phyloP scores from a whole-genome alignment of 92 coral and sea anemone genomes.

The Scolanthus callimorphus region DNA sequence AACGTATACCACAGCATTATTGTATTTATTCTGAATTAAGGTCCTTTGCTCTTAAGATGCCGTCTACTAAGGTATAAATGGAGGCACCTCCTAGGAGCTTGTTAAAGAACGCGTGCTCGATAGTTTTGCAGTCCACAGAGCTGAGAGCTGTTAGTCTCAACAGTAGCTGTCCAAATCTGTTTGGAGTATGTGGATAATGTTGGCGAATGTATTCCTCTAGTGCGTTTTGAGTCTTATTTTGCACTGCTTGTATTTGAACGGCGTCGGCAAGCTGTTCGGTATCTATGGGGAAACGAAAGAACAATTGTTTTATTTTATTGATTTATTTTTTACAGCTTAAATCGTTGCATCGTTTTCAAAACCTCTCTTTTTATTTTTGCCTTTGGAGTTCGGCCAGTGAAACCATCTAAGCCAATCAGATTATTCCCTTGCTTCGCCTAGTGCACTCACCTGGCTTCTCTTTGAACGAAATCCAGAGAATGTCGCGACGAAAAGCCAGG shows the following conservation, averaged over 20 bases:
- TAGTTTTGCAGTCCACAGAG: slow-evolving; percentile 68
- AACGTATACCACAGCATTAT: too few relatives aligned
- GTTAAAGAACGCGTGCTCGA: slow-evolving; percentile 85
- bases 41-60: slow-evolving; percentile 72
- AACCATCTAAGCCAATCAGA: too few relatives aligned
- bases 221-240: slow-evolving; percentile 95
- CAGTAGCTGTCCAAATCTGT: slow-evolving; percentile 85
- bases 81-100: slow-evolving; percentile 86
- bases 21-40: slow-evolving; percentile 29
- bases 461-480: too few relatives aligned
- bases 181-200: slow-evolving; percentile 56
- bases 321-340: too few relatives aligned
- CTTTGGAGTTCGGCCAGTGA: too few relatives aligned
- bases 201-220: slow-evolving; percentile 85
- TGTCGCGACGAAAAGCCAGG: too few relatives aligned
- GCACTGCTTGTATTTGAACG: slow-evolving; percentile 93
- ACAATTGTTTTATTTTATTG: too few relatives aligned
- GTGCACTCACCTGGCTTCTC: too few relatives aligned
- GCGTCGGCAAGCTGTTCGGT: slow-evolving; percentile 88
- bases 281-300: slow-evolving; percentile 33
- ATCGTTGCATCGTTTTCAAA: too few relatives aligned
- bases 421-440: too few relatives aligned
- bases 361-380: too few relatives aligned
- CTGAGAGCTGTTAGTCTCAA: slow-evolving; percentile 76
- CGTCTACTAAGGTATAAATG: slow-evolving; percentile 78